phyloP scores from a whole-genome alignment of 2,888 invertebrate genomes.

The Holacanthella duospinosa region DNA sequence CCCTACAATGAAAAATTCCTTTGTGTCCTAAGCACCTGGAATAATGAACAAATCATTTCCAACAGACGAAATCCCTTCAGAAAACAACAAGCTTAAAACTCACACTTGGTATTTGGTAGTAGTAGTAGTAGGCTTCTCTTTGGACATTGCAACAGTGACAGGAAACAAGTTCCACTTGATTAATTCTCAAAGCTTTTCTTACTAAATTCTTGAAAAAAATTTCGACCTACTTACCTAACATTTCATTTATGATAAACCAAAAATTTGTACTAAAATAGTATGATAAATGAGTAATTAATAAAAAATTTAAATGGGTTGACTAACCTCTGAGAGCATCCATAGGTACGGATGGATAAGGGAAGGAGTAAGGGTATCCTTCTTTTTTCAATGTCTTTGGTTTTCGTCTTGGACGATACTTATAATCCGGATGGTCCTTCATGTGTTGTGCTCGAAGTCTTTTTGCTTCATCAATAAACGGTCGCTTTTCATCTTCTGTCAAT shows the following conservation, averaged over 20 bases:
- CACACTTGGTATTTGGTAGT: neutral
- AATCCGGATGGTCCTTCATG: constrained; percentile 85
- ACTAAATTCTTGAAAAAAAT: neutral
- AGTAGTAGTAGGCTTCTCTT: neutral
- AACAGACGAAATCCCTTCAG: constrained; percentile 1
- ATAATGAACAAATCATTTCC: neutral
- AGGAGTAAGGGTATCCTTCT: constrained; percentile 83
- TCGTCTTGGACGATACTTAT: constrained; percentile 67
- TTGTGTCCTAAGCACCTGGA: constrained; percentile 6
- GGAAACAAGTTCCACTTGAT: neutral
- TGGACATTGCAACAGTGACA: neutral
- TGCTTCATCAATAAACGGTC: constrained; percentile 91
- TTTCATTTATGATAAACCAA: neutral
- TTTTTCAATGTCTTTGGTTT: constrained; percentile 48
- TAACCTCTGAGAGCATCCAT: constrained; percentile 68
- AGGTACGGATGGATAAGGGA: constrained; percentile 82
- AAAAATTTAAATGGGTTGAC: too few species aligned
- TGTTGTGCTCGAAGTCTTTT: constrained; percentile 69
- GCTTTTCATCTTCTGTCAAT: constrained; percentile 71
- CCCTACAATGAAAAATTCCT: neutral
- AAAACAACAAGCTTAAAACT: neutral
- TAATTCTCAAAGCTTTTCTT: neutral
- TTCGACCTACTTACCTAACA: neutral
- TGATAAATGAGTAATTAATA: neutral
- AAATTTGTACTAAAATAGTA: neutral